phyloP scores from a whole-genome alignment of 2,797 vertebrate genomes.

The Hirundo rustica region DNA sequence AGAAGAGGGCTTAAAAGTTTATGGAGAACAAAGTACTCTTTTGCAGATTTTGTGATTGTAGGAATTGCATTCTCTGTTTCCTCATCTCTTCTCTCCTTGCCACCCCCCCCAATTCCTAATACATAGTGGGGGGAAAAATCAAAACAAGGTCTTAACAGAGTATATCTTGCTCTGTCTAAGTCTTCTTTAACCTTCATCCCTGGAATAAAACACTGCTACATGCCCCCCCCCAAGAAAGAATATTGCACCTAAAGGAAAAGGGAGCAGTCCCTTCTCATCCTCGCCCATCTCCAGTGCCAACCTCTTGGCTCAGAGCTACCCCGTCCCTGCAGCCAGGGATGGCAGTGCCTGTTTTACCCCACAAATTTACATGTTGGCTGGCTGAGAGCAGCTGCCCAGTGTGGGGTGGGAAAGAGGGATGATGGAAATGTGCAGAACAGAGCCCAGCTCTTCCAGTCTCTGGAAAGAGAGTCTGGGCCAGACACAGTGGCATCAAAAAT shows the following conservation, averaged over 20 bases:
- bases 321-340: background rate
- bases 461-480: background rate
- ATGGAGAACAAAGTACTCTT: background rate
- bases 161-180: background rate
- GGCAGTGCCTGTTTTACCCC: background rate
- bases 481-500: background rate
- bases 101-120: too few species aligned
- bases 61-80: background rate
- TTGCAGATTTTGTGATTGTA: background rate
- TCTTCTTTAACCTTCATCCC: background rate
- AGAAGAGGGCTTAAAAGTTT: background rate
- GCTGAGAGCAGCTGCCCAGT: background rate
- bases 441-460: background rate
- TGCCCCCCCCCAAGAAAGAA: background rate
- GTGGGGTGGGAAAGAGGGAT: background rate
- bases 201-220: background rate
- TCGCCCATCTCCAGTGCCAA: background rate
- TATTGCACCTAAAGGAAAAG: background rate
- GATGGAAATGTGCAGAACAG: background rate
- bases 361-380: background rate
- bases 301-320: background rate
- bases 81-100: background rate
- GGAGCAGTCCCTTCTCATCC: background rate
- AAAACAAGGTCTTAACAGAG: background rate
- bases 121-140: background rate